A percentile compares a stretch with the other conserved stretches of the same genome.
Conservation (phyloP, 2,113 vertebrate species). For the Acrocephalus kingi region DNA sequence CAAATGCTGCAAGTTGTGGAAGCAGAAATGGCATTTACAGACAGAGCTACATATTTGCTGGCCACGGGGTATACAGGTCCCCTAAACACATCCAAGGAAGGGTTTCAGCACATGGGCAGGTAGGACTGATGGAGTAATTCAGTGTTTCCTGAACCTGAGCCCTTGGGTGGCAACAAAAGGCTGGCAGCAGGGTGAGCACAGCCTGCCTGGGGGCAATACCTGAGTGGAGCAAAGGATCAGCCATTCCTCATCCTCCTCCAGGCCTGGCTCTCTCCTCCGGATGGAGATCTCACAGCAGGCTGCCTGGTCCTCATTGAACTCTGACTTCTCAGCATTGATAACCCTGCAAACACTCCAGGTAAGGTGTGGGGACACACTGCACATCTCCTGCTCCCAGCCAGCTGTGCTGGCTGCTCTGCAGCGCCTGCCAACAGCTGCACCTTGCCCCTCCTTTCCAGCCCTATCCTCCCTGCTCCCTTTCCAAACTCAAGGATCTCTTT, state of each 20-base stretch:
- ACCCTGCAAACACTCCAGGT: slow-evolving; percentile 49
- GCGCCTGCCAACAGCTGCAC: not conserved
- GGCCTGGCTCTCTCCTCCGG: slow-evolving; percentile 46
- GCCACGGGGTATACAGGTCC: rapidly evolving
- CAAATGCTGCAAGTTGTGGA: not conserved
- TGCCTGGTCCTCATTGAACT: slow-evolving; percentile 80
- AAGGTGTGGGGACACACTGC: rapidly evolving
- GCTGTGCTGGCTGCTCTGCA: not conserved
- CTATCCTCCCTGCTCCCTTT: not conserved
- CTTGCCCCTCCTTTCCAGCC: not conserved
- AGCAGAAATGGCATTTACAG: rapidly evolving
- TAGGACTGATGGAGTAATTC: not conserved
- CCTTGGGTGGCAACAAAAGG: not conserved
- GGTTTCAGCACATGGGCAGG: rapidly evolving
- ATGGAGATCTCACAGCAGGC: slow-evolving; percentile 75
- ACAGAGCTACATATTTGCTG: not conserved
- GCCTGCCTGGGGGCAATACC: slow-evolving; percentile 39
- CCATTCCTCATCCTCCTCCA: slow-evolving; percentile 74
- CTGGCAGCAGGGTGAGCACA: not conserved
- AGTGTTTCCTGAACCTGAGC: rapidly evolving
- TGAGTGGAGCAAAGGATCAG: slow-evolving; percentile 69
- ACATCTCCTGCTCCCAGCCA: not conserved
- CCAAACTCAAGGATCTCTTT: not conserved
- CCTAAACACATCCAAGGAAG: not conserved
- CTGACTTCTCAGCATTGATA: slow-evolving; percentile 77